Evolutionary conservation across 2,113 vertebrate species (phyloP).

Genomic region (Ochotona princeps): DNA sequence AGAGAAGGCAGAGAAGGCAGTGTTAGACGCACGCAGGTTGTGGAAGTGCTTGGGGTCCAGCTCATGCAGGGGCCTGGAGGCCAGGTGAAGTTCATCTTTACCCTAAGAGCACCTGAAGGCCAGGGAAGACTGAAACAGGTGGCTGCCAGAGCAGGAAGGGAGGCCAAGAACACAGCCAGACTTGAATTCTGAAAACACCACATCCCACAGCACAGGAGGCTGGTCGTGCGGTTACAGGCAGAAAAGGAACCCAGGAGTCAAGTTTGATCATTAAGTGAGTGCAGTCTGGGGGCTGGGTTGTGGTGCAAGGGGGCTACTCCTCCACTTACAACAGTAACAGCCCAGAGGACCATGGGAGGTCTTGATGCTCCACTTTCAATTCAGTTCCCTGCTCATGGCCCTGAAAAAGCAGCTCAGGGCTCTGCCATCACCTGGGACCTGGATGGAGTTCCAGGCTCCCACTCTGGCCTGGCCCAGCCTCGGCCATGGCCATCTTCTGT

Average conservation of each 20-base stretch:
- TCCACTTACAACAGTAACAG: no score
- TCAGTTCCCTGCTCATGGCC: no score
- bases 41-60: background rate
- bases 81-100: background rate
- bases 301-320: no score
- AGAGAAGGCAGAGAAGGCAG: background rate
- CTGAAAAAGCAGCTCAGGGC: no score
- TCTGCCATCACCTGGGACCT: no score
- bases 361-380: no score
- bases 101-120: background rate
- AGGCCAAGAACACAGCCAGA: constrained; percentile 7
- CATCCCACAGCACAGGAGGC: background rate
- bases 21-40: background rate
- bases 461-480: no score
- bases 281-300: background rate
- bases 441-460: no score
- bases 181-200: background rate
- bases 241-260: background rate
- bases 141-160: background rate
- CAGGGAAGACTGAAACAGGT: constrained; percentile 26
- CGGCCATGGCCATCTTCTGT: no score
- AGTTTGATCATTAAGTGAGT: background rate
- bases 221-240: no score
- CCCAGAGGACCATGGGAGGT: no score
- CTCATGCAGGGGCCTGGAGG: background rate